phyloP scores from a whole-genome alignment of 2,888 invertebrate genomes.

The Chesias legatella region DNA sequence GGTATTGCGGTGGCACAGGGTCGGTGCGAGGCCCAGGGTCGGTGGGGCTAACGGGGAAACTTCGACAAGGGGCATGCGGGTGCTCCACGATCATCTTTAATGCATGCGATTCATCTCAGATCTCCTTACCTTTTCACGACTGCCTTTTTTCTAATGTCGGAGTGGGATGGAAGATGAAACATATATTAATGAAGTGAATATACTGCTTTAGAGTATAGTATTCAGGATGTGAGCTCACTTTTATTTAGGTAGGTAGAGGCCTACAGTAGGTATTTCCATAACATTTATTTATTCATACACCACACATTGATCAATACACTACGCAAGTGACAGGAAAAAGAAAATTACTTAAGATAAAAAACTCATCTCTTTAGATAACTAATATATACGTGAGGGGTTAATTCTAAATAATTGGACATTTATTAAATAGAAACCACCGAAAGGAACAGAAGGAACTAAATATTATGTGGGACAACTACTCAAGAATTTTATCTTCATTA shows the following conservation, averaged over 20 bases:
- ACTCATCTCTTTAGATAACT: too few relatives aligned
- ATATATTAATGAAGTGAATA: slow-evolving; percentile 73
- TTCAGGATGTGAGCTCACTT: not conserved
- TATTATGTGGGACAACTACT: too few relatives aligned
- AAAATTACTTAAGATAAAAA: too few relatives aligned
- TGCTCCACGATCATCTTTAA: slow-evolving; percentile 56
- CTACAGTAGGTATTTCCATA: too few relatives aligned
- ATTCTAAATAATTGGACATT: too few relatives aligned
- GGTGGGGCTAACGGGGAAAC: slow-evolving; percentile 34
- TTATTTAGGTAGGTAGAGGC: not conserved
- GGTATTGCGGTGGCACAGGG: slow-evolving; percentile 27
- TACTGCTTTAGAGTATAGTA: not conserved
- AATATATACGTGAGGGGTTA: too few relatives aligned
- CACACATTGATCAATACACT: too few relatives aligned
- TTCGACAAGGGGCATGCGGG: slow-evolving; percentile 69
- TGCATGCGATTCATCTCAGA: slow-evolving; percentile 63
- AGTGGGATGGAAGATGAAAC: slow-evolving; percentile 78
- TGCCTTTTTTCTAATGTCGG: slow-evolving; percentile 90
- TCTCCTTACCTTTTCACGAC: slow-evolving; percentile 90
- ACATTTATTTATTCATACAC: too few relatives aligned
- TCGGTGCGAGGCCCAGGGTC: slow-evolving; percentile 36
- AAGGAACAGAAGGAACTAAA: too few relatives aligned
- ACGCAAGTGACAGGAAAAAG: too few relatives aligned
- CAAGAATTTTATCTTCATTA: too few relatives aligned
- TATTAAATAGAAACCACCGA: too few relatives aligned